Conservation (phyloP, 2,797 vertebrate genomes). For the Linurgus olivaceus region DNA sequence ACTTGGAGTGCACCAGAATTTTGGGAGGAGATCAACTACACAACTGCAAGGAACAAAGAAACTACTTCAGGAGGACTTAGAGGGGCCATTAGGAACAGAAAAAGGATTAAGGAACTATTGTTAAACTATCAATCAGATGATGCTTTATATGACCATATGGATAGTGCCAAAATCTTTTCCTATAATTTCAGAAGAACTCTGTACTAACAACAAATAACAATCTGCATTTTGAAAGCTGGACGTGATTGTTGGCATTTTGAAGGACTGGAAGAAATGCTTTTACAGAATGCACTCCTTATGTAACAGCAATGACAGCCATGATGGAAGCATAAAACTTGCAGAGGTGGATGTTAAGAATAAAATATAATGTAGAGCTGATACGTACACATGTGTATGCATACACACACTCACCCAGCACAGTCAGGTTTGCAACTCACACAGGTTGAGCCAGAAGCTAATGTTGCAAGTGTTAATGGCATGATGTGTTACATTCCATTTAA, state of each 20-base stretch:
- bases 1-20: neutral
- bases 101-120: neutral
- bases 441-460: neutral
- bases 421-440: neutral
- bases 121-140: neutral
- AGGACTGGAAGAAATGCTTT: neutral
- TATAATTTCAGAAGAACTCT: neutral
- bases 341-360: neutral
- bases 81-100: neutral
- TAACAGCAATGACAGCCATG: neutral
- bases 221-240: neutral
- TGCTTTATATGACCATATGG: neutral
- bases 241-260: neutral
- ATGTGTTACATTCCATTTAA: neutral
- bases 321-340: neutral
- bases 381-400: rapidly evolving
- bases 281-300: neutral
- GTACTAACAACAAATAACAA: neutral
- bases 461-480: neutral
- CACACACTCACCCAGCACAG: neutral
- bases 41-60: neutral
- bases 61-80: neutral
- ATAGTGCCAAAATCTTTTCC: neutral
- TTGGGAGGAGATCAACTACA: neutral
- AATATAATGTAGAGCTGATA: neutral